Evolutionary conservation across 2,113 vertebrate genomes (phyloP).

Genomic region (Raja brachyura): DNA sequence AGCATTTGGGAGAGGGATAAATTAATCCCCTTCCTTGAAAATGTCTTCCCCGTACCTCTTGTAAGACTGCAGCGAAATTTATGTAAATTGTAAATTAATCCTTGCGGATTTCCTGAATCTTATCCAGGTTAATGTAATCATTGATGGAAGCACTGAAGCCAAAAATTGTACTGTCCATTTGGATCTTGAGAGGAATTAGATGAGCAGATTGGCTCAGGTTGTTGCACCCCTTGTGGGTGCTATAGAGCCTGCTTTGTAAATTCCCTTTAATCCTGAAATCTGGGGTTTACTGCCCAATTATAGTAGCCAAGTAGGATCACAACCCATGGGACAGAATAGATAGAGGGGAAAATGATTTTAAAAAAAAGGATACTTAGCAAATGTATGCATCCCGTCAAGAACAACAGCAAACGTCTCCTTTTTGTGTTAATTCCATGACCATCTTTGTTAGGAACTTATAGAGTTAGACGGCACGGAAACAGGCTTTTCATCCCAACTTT

Average conservation of each 20-base stretch:
- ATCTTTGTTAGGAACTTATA: background rate
- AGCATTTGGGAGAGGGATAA: too few relatives aligned
- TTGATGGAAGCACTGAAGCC: background rate
- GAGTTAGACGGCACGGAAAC: too few relatives aligned
- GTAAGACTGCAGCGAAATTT: background rate
- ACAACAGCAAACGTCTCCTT: background rate
- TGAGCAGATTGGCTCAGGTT: background rate
- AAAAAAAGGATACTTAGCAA: background rate
- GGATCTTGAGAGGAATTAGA: background rate
- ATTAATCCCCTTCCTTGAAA: background rate
- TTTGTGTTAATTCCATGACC: background rate
- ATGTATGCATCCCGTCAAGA: background rate
- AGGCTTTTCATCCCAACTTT: too few relatives aligned
- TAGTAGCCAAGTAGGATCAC: background rate
- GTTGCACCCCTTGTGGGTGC: background rate
- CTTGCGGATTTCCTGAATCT: background rate
- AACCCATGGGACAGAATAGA: background rate
- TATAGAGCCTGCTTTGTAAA: background rate
- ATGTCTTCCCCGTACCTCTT: background rate
- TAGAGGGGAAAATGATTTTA: background rate
- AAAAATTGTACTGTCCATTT: background rate
- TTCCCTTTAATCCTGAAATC: background rate
- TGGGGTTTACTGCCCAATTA: background rate
- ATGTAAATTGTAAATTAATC: background rate
- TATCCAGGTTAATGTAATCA: background rate